Evolutionary conservation across 2,797 vertebrate species (phyloP), one percentile per base, ranked within the genome.

Genomic region (Cryptoblepharus egeriae): DNA sequence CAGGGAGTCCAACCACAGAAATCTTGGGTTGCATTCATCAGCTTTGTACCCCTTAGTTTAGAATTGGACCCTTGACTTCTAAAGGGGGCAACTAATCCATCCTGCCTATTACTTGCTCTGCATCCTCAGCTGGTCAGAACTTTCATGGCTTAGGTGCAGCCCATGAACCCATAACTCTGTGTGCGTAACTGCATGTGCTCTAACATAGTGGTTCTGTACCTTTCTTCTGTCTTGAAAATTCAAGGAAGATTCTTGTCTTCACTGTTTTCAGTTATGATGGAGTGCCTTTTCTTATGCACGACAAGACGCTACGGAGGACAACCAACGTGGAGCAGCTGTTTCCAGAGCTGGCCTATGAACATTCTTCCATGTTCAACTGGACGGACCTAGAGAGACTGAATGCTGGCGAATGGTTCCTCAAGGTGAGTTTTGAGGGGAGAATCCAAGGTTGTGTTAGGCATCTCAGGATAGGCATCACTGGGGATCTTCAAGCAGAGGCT

Each of bases 311-410:
- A 87, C 96, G 96, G 81, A 94, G 98, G 58, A 99, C 98, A 55
- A 99, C 98, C 1, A 95, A 99, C 0, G 95, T 99, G 77, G 93
- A 95, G 15, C 94, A 95, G 69, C 83, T 96, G 37, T 98, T 97
- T 71, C 98, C 98, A 0, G 92, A 92, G 81, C 89, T 97, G 7
- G 96, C 97, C 85, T 77, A 91, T 0, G 90, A 96, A 0, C 97
- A 97, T 0, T 96, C 96, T 63, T 96, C 97, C 72, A 96, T 96
- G 94, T 97, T 99, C 95, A 99, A 98, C 97, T 99, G 98, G 98
- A 98, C 98, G 0, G 94, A 97, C 88, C 94, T 99, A 10, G 96
- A 97, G 83, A 95, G 94, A 83, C 96, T 99, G 10, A 99, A 98
- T 0, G 97, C 98, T 1, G 98, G 98, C 16, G 96, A 96, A 77